Base-by-base conservation (phyloP, 2,888 invertebrate species). In the Eretmocerus hayati region DNA sequence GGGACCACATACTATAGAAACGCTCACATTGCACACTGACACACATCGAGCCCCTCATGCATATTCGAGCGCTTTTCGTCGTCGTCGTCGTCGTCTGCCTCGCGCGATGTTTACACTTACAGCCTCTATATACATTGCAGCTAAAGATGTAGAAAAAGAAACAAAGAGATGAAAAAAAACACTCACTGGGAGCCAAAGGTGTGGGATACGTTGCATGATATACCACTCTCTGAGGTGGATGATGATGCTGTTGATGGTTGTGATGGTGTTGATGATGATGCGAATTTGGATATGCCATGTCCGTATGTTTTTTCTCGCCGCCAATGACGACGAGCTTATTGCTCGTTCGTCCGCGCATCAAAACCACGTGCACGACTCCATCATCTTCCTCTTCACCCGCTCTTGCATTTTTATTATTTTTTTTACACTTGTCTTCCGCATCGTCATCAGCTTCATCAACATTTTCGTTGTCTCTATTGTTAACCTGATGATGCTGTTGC, bases 181-280 rank as follows among this genome's bases (percentile, higher is more conserved):
- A 69, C 71, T 71, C 69, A 71, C 71, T 71, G 64, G 70, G 69
- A 54, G 71, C 69, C 46, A 71, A 65, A 52, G 71, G 71, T 64
- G 67, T 70, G 61, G 71, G 70, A 62, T 71, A 71, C 58, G 69
- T 67, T 62, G 70, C 67, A 62, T 71, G 71, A 63, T 71, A 71
- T 56, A 69, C 68, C 60, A 70, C 70, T 60, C 71, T 66, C 62
- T 71, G 70, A 18, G 43, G 49, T 2, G 47, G 45, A 38, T 48
- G 52, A 19, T 45, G 44, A 13, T 26, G 11, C 19, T 15, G 18
- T 6, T 32, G 42, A 18, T 23, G 23, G 54, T 66, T 61, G 59
- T 19, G n/a, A 54, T 67, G 62, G 59, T 15, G 21, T 16, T 15
- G 33, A 18, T 16, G 63, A 63, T 69, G 68, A 9, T 36, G 36